A percentile compares a stretch with the other conserved stretches of the same genome.
phyloP scores from a whole-genome alignment of 2,888 invertebrate genomes.

The Shargacucullia verbasci region DNA sequence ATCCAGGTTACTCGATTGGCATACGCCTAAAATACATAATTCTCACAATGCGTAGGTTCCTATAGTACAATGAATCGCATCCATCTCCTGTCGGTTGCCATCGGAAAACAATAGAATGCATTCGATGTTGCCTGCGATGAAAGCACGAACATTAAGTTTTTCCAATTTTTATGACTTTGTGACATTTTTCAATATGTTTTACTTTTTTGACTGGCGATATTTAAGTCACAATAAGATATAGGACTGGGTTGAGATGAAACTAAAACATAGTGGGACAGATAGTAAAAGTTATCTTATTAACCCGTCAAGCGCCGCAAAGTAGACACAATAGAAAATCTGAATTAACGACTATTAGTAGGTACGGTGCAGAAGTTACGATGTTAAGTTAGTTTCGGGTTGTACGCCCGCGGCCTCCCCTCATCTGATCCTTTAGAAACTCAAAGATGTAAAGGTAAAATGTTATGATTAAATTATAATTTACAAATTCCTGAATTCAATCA shows the following conservation, averaged over 20 bases:
- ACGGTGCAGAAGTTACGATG: no score
- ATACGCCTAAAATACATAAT: slow-evolving; percentile 32
- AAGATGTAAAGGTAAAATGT: no score
- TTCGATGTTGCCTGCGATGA: slow-evolving; percentile 65
- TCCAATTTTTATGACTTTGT: slow-evolving; percentile 64
- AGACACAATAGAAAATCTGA: no score
- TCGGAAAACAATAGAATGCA: slow-evolving; percentile 81
- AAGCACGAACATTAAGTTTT: slow-evolving; percentile 69
- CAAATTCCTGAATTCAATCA: no score
- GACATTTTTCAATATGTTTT: slow-evolving; percentile 51
- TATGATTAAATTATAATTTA: no score
- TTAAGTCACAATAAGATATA: background rate
- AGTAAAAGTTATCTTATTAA: no score
- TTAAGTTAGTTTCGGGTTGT: no score
- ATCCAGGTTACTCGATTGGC: slow-evolving; percentile 37
- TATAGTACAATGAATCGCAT: slow-evolving; percentile 65
- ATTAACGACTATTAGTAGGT: no score
- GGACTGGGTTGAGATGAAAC: background rate
- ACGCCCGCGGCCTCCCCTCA: no score
- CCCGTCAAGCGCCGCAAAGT: no score
- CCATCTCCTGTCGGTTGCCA: slow-evolving; percentile 72
- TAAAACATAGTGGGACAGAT: no score
- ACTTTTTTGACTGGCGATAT: slow-evolving; percentile 31
- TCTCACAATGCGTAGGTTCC: slow-evolving; percentile 1
- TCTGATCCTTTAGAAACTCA: no score